Evolutionary conservation across 2,888 invertebrate species (phyloP), one percentile per base, ranked within the genome.

Genomic region (Ectemnius continuus): DNA sequence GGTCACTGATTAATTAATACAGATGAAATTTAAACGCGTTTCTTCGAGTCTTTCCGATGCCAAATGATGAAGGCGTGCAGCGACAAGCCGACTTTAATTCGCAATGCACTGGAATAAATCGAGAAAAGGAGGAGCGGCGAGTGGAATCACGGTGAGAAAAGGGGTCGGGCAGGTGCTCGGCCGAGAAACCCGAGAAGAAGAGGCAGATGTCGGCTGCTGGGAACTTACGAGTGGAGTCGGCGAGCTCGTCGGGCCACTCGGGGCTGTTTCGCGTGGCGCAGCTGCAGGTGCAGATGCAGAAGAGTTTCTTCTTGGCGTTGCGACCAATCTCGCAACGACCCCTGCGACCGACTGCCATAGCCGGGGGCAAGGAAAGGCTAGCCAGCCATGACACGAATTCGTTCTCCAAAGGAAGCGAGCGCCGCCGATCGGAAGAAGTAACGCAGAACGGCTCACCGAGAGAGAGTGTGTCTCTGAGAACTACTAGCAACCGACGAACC

Each of bases 161-260:
- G 26, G 20, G 18, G 20, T 13, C 26, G 14, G 18, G 58, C 20
- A 58, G 26, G 18, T 26, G 58, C 20, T 18, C 58, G 58, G 16
- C 13, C 58, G 14, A 58, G 26, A 20, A 14, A 23, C 58, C 18
- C 13, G 58, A 18, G 58, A 20, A 14, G 20, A 20, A 18, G 26
- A 58, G 26, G 18, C 6, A 58, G 58, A 26, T 13, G 52, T 16
- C 18, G 58, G 16, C n/a, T 4, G n/a, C 5, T 14, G 16, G 48
- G 20, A 63, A 80, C 77, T 80, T 71, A 78, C 81, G 70, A 71
- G 73, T 80, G 57, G 65, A 69, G 26, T 66, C 61, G 36, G 58
- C 56, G 4, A 16, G 57, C 11, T 71, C 65, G 48, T 73, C 81
- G 60, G 61, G 0, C 6, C 8, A 62, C 20, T 80, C 80, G 5